Base-by-base conservation (phyloP, 2,797 vertebrate genomes). In the Tolypeutes matacus region DNA sequence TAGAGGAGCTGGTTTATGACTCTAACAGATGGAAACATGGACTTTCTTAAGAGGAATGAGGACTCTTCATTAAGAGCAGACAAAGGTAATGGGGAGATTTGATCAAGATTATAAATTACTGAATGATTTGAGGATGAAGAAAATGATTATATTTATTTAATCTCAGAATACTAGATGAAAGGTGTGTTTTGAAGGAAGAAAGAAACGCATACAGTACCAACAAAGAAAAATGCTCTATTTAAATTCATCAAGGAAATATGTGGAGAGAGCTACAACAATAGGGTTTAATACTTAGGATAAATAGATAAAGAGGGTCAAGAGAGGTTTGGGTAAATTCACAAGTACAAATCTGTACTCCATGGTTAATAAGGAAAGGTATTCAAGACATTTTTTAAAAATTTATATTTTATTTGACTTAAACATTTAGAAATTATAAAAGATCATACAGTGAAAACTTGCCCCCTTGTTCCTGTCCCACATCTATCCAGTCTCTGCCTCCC, bases 101-200 rank as follows among this genome's bases (percentile, higher is more conserved):
- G 42, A 36, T 73, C 80, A 84, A 89, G 17, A 18, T 76, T 86
- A 64, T 46, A 91, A 58, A 85, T 83, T 81, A 88, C 77, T 76
- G 36, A 67, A 49, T 87, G 72, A 42, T 56, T 72, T 27, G 60
- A 94, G 65, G 65, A 93, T 80, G 88, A n/a, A 60, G 92, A 93
- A 91, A 14, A 42, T 46, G 60, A 76, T 64, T 86, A 34, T 56
- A 7, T 62, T 93, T 17, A 56, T 89, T 83, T 78, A 80, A 67
- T 67, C 58, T 95, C 81, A 86, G 75, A 85, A 73, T 86, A 51
- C 73, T 76, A 93, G 81, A 86, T 72, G 46, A 95, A 92, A 96
- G 36, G 31, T 65, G 7, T 17, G 34, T 64, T 96, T 89, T 80
- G 80, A 81, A 94, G 70, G 23, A 72, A 83, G 53, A 94, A 76